Conservation (phyloP, 2,888 invertebrate genomes). For the Drosophila antonietae region DNA sequence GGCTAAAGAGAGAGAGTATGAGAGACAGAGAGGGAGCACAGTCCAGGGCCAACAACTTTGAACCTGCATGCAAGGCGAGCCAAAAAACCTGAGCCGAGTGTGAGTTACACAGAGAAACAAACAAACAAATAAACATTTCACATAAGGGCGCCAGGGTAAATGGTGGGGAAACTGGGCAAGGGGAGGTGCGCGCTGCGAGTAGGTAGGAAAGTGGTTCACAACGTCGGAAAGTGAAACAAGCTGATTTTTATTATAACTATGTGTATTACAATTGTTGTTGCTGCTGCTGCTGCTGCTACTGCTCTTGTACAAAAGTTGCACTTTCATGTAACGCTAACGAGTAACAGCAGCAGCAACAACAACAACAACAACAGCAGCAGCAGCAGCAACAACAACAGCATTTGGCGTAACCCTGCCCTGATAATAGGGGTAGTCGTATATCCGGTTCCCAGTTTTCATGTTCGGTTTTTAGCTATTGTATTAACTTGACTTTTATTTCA, state of each 20-base stretch:
- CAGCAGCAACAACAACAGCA: slow-evolving; percentile 24
- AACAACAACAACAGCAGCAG: slow-evolving; percentile 22
- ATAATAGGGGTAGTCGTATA: slow-evolving; percentile 71
- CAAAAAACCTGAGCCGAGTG: slow-evolving; percentile 38
- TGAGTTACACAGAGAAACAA: slow-evolving; percentile 53
- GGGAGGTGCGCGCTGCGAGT: too few relatives aligned
- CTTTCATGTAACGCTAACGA: slow-evolving; percentile 75
- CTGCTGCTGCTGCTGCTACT: slow-evolving; percentile 31
- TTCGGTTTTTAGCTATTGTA: slow-evolving; percentile 72
- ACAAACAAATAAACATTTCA: slow-evolving; percentile 50
- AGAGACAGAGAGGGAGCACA: background rate
- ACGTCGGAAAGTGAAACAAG: slow-evolving; percentile 63
- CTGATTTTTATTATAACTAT: slow-evolving; percentile 74
- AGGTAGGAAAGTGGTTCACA: slow-evolving; percentile 5
- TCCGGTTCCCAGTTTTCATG: slow-evolving; percentile 67
- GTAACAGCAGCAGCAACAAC: slow-evolving; percentile 45
- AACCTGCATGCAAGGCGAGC: slow-evolving; percentile 67
- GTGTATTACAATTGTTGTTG: slow-evolving; percentile 63
- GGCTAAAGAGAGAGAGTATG: slow-evolving; percentile 2
- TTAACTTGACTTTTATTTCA: slow-evolving; percentile 78
- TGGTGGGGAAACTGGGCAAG: slow-evolving; percentile 3
- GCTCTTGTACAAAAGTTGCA: slow-evolving; percentile 70
- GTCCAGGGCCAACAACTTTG: slow-evolving; percentile 63
- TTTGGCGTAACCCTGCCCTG: slow-evolving; percentile 38
- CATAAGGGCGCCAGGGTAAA: slow-evolving; percentile 15